phyloP scores from a whole-genome alignment of 2,113 vertebrate species.

The Corapipo altera region DNA sequence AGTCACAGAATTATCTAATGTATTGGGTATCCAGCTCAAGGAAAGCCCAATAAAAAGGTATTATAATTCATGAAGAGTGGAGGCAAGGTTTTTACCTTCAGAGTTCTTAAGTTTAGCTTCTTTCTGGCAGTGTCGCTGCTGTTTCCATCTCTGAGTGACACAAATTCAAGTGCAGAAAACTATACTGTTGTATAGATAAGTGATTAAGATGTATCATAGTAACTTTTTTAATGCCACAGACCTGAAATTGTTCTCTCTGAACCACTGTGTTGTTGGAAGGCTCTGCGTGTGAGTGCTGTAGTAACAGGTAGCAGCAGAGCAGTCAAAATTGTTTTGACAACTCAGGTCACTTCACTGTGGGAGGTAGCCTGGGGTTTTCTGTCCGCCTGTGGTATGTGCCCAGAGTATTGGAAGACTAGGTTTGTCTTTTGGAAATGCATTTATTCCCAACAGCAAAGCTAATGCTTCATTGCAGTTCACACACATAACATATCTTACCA shows the following conservation, averaged over 20 bases:
- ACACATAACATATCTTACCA: neutral
- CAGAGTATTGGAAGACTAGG: neutral
- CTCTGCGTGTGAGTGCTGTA: neutral
- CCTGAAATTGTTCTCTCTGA: neutral
- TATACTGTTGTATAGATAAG: neutral
- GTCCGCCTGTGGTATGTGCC: neutral
- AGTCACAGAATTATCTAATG: neutral
- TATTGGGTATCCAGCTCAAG: neutral
- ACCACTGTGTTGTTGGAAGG: neutral
- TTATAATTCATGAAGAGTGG: neutral
- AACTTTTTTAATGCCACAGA: neutral
- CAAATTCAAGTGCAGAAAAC: neutral
- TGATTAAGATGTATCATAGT: neutral
- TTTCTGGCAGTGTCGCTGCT: neutral
- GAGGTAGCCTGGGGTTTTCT: neutral
- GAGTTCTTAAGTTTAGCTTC: neutral
- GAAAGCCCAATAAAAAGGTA: neutral
- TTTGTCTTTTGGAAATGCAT: neutral
- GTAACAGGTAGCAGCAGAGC: neutral
- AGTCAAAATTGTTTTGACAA: neutral
- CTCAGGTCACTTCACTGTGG: neutral
- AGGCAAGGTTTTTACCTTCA: neutral
- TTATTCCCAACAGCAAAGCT: neutral
- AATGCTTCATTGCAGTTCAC: neutral
- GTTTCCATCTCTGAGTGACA: neutral